Evolutionary conservation across 2,888 invertebrate species (phyloP).

Genomic region (Platycheirus albimanus): DNA sequence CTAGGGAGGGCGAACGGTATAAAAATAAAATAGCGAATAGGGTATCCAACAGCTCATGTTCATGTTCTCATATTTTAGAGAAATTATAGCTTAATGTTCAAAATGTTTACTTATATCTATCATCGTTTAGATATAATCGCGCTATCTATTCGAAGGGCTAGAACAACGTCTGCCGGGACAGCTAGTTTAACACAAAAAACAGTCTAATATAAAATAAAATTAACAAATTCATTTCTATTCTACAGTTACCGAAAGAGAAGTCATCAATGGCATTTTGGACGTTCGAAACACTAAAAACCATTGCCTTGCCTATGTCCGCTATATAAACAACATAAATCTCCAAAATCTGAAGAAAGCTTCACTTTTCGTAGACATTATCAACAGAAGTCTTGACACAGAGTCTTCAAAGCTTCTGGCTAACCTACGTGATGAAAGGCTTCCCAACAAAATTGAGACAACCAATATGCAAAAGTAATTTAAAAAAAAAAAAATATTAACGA

Average conservation of each 20-base stretch:
- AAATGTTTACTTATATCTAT: too few species aligned
- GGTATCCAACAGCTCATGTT: too few species aligned
- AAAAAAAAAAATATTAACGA: background rate
- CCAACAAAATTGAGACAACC: constrained; percentile 93
- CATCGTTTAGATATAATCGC: too few species aligned
- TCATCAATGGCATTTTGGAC: constrained; percentile 96
- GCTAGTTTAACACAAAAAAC: too few species aligned
- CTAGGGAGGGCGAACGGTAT: too few species aligned
- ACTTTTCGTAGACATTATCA: constrained; percentile 96
- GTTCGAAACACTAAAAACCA: constrained; percentile 98
- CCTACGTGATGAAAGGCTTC: constrained; percentile 94
- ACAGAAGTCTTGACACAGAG: constrained; percentile 95
- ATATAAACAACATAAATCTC: constrained; percentile 98
- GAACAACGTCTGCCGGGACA: too few species aligned
- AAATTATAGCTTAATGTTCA: too few species aligned
- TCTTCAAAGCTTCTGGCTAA: constrained; percentile 94
- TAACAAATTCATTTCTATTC: too few species aligned
- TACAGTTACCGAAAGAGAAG: constrained; percentile 97
- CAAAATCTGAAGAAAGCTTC: constrained; percentile 97
- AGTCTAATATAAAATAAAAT: too few species aligned
- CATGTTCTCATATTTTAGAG: too few species aligned
- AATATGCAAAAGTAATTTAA: constrained; percentile 91
- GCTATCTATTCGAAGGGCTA: too few species aligned
- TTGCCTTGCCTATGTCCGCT: constrained; percentile 95
- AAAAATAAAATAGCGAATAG: too few species aligned